Evolutionary conservation across 2,113 vertebrate species (phyloP), one percentile per base, ranked within the genome.

Genomic region (Micronisus gabar): DNA sequence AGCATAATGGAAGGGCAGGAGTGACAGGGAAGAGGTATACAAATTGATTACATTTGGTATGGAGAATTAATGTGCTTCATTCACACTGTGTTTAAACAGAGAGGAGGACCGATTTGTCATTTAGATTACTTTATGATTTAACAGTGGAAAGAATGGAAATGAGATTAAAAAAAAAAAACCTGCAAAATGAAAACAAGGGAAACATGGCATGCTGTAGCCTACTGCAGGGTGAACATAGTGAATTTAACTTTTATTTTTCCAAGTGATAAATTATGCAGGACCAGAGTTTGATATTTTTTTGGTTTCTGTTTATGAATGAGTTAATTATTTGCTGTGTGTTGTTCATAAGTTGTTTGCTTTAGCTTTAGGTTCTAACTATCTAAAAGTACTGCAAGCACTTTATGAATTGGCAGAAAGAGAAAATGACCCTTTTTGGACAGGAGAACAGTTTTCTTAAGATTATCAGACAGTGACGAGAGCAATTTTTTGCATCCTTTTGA

Each of bases 41-140:
- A 67, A 88, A 90, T 81, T 36, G 55, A 95, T 94, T 93, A 29
- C 41, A 59, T 93, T 93, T 5, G 2, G 61, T 72, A 47, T 70
- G 56, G 55, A 88, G 84, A 87, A 95, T 95, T 95, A 95, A 94
- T 97, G 86, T 84, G 78, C 68, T 90, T 85, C 80, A 72, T 93
- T 91, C 45, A 61, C 66, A 48, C 29, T 40, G 40, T 43, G 23
- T 92, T 70, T 85, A 79, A 95, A 91, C 61, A 48, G 62, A 89
- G 88, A 95, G 79, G 40, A 72, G 93, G 58, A 83, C 36, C 25
- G 73, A 88, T 93, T 95, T 96, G 78, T 95, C 92, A 92, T 91
- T 96, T 93, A 94, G 73, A 95, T 96, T 86, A 81, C 91, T 78
- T 92, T 41, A 62, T 81, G 59, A 75, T 75, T 79, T 86, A 96